Evolutionary conservation across 1,140 invertebrate genomes (phyloP).

Genomic region (Globodera ellingtonae): DNA sequence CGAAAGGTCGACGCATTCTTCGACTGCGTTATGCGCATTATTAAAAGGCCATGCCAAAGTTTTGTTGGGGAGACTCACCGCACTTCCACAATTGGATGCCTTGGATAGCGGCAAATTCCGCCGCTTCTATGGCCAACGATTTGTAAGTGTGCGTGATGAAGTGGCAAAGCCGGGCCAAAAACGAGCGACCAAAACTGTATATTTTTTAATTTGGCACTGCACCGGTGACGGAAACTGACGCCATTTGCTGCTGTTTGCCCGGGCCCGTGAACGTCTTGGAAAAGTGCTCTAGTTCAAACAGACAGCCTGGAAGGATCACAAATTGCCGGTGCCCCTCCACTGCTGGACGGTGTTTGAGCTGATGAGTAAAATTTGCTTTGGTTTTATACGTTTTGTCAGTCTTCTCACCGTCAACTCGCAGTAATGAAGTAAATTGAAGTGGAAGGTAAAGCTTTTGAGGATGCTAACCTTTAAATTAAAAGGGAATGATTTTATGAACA

Average conservation of each 20-base stretch:
- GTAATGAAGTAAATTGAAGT: neutral
- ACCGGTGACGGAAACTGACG: neutral
- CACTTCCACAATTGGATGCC: constrained; percentile 22
- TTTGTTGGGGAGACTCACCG: neutral
- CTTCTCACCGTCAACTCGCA: neutral
- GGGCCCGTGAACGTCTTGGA: neutral
- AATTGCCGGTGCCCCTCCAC: neutral
- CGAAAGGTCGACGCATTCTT: neutral
- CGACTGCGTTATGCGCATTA: neutral
- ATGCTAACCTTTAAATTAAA: neutral
- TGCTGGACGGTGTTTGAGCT: neutral
- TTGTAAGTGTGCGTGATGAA: neutral
- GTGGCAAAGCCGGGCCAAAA: neutral
- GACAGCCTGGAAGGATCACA: neutral
- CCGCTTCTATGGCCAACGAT: neutral
- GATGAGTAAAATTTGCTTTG: neutral
- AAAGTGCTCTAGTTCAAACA: neutral
- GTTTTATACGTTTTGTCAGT: neutral
- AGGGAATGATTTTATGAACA: neutral
- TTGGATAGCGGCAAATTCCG: constrained; percentile 13
- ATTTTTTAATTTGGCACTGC: neutral
- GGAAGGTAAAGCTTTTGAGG: constrained; percentile 1
- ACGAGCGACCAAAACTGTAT: neutral
- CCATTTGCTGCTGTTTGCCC: constrained; percentile 8
- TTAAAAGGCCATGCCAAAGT: neutral